These are phyloP conservation scores for Lycorma delicatula DNA, from an alignment of 1,140 invertebrate genomes.

Conservation along the genomic window DNA sequence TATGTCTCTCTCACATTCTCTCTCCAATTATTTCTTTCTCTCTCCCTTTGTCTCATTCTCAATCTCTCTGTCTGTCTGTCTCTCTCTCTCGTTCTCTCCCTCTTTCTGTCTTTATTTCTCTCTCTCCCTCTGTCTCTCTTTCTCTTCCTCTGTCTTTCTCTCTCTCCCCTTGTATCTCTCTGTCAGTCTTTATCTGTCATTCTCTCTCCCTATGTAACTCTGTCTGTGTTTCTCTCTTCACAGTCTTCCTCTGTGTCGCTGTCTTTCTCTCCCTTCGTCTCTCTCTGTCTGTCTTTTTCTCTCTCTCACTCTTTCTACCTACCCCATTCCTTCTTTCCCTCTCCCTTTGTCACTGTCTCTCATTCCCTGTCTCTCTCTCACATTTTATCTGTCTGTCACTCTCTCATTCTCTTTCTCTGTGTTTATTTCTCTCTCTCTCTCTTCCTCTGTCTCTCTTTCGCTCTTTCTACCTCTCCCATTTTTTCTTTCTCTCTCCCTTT, in stretches of 20 bases:
- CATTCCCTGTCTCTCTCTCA: neutral
- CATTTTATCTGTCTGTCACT: neutral
- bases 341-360: neutral
- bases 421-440: neutral
- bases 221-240: conserved; percentile 25
- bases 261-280: neutral
- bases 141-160: conserved; percentile 27
- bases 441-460: neutral
- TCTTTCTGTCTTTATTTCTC: neutral
- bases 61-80: conserved; percentile 11
- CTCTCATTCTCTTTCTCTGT: neutral
- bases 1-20: conserved; percentile 9
- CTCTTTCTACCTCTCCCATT: neutral
- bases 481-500: neutral
- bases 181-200: conserved; percentile 20
- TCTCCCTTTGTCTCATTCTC: conserved; percentile 19
- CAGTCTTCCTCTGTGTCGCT: neutral
- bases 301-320: too few species aligned
- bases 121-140: conserved; percentile 20
- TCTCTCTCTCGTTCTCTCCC: conserved; percentile 19
- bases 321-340: too few species aligned
- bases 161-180: neutral
- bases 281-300: neutral
- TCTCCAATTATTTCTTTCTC: conserved; percentile 6
- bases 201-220: conserved; percentile 27